Evolutionary conservation across 2,888 invertebrate genomes (phyloP).

Genomic region (Coleophora flavipennella): DNA sequence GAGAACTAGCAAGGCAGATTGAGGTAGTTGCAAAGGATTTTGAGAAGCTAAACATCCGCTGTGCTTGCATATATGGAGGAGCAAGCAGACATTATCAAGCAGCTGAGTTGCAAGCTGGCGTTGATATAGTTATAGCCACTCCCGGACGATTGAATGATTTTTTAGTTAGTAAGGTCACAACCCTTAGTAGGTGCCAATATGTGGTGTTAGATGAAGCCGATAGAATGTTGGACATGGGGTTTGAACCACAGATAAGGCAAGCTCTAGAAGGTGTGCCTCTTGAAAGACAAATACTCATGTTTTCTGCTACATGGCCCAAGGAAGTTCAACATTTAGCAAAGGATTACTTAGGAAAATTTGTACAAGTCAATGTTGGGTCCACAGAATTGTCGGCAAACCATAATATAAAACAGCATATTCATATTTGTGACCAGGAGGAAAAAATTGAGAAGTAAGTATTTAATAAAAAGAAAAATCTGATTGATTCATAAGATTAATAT

Average conservation of each 20-base stretch:
- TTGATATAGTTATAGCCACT: constrained; percentile 90
- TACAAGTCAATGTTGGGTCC: constrained; percentile 94
- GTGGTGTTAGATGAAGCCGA: constrained; percentile 92
- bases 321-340: constrained; percentile 92
- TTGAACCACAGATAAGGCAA: constrained; percentile 95
- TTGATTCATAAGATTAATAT: too few species aligned
- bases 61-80: constrained; percentile 91
- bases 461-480: too few species aligned
- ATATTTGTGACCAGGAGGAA: constrained; percentile 85
- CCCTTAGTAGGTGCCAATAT: constrained; percentile 82
- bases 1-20: constrained; percentile 85
- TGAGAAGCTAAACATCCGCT: constrained; percentile 78
- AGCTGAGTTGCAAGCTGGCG: constrained; percentile 77
- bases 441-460: constrained; percentile 73
- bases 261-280: constrained; percentile 92
- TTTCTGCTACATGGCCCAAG: constrained; percentile 98
- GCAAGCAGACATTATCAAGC: constrained; percentile 81
- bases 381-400: constrained; percentile 90
- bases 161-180: constrained; percentile 79
- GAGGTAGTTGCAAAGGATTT: constrained; percentile 85
- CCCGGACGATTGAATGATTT: constrained; percentile 91
- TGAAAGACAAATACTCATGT: constrained; percentile 96
- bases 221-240: constrained; percentile 98
- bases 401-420: constrained; percentile 87
- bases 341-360: constrained; percentile 91